These are phyloP conservation scores for Mongoloraphidia duomilia DNA, from an alignment of 2,888 invertebrate genomes.

Conservation along the genomic window DNA sequence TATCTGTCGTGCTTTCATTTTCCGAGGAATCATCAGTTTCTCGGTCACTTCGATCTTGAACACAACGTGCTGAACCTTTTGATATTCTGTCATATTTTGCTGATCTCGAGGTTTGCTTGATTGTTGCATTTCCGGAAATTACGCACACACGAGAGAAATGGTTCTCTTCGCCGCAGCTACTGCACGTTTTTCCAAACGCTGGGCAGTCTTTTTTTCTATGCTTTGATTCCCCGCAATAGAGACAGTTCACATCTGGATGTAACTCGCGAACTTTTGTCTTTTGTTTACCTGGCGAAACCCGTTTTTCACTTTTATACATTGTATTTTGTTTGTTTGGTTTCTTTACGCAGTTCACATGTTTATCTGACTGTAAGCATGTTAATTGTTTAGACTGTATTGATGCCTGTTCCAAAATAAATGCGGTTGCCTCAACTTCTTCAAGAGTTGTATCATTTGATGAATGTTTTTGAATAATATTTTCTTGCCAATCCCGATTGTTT, in stretches of 20 bases:
- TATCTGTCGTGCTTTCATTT: not conserved
- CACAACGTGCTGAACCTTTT: not conserved
- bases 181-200: not conserved
- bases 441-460: constrained; percentile 5
- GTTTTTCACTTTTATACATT: too few relatives aligned
- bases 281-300: not conserved
- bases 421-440: constrained; percentile 6
- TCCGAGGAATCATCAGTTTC: constrained; percentile 1
- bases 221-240: not conserved
- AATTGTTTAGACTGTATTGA: constrained; percentile 5
- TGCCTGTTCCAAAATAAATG: constrained; percentile 6
- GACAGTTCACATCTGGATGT: not conserved
- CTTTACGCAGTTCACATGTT: not conserved
- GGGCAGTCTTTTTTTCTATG: not conserved
- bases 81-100: not conserved
- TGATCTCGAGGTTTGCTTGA: not conserved
- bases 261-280: constrained; percentile 1
- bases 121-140: not conserved
- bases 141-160: constrained; percentile 1
- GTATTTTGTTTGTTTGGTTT: not conserved
- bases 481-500: constrained; percentile 9
- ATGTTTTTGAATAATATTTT: constrained; percentile 8
- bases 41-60: not conserved
- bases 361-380: not conserved
- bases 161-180: not conserved